Percentiles rank a stretch among this genome's conserved stretches.
Conservation (phyloP, 2,113 vertebrate genomes). For the Seriola rivoliana region DNA sequence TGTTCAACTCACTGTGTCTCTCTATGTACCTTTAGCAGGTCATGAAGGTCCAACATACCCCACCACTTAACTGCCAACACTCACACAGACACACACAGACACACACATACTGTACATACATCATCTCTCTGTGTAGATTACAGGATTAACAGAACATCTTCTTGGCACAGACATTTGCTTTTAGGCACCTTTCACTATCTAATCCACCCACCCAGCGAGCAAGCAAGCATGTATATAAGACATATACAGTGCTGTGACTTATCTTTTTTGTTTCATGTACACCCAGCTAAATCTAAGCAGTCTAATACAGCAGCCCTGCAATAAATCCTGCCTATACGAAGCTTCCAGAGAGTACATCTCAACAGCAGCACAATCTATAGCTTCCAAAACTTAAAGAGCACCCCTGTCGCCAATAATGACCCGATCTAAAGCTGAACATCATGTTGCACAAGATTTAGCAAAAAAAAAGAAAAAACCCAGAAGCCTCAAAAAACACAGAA, state of each 20-base stretch:
- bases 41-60: neutral
- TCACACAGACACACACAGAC: neutral
- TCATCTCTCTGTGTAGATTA: neutral
- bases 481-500: neutral
- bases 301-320: neutral
- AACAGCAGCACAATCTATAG: neutral
- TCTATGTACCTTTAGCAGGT: neutral
- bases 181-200: neutral
- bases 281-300: neutral
- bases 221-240: neutral
- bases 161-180: neutral
- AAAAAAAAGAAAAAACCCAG: neutral
- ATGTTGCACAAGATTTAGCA: neutral
- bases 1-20: neutral
- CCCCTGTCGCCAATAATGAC: neutral
- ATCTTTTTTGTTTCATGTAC: neutral
- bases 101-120: neutral
- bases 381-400: neutral
- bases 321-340: neutral
- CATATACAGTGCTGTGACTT: neutral
- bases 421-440: neutral
- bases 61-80: neutral
- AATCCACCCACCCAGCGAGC: neutral
- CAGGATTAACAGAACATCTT: neutral
- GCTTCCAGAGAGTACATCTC: neutral